A percentile compares a stretch with the other conserved stretches of the same genome.
Conservation (phyloP, 2,113 vertebrate species). For the Arothron firmamentum region DNA sequence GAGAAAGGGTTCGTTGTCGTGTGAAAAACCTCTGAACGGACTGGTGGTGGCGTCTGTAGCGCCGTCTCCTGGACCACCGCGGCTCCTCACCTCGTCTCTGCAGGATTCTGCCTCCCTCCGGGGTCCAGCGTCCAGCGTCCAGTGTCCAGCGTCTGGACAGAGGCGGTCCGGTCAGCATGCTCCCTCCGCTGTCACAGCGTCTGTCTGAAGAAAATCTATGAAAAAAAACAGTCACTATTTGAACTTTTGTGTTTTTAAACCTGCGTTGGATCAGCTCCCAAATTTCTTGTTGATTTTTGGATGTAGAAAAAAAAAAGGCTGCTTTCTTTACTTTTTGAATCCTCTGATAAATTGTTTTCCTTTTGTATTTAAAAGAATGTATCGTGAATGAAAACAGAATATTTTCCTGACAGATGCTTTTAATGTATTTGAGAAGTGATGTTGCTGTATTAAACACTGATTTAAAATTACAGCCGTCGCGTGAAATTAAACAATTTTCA, state of each 20-base stretch:
- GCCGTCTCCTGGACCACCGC: too few relatives aligned
- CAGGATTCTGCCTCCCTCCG: conserved; percentile 21
- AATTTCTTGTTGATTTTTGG: conserved; percentile 9
- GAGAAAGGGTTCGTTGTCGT: too few relatives aligned
- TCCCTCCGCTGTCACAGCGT: conserved; percentile 14
- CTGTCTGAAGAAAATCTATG: too few relatives aligned
- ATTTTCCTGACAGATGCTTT: conserved; percentile 70
- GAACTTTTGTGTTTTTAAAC: conserved; percentile 2
- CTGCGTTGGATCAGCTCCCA: background rate
- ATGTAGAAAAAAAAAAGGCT: conserved; percentile 11
- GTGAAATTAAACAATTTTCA: too few relatives aligned
- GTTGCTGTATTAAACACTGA: conserved; percentile 53
- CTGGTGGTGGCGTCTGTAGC: too few relatives aligned
- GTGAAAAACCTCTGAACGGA: too few relatives aligned
- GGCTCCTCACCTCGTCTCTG: too few relatives aligned
- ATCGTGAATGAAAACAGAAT: conserved; percentile 47
- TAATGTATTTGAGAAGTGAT: conserved; percentile 46
- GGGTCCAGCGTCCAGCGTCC: too few relatives aligned
- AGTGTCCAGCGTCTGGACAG: conserved; percentile 8
- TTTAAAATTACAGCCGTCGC: background rate
- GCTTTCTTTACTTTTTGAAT: conserved; percentile 34
- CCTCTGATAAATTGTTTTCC: conserved; percentile 39
- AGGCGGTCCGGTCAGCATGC: conserved; percentile 49
- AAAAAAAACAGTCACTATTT: too few relatives aligned
- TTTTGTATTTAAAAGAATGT: conserved; percentile 67